Evolutionary conservation across 2,113 vertebrate species (phyloP).

Genomic region (Cyanocitta stelleri): DNA sequence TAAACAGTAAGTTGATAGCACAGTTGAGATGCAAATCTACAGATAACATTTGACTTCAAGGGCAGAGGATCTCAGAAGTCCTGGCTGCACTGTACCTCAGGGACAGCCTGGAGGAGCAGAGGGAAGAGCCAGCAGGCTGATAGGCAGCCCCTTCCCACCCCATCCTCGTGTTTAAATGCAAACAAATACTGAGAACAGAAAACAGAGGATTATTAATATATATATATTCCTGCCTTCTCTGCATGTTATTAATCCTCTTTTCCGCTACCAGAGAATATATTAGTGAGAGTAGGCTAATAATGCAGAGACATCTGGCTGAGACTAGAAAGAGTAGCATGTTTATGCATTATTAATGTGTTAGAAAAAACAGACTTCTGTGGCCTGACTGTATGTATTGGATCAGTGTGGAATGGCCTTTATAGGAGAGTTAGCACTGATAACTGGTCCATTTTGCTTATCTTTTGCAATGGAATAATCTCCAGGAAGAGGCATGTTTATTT

Average conservation of each 20-base stretch:
- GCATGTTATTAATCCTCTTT: slow-evolving; percentile 8
- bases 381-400: not conserved
- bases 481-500: slow-evolving; percentile 10
- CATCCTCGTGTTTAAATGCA: not conserved
- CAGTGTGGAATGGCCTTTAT: not conserved
- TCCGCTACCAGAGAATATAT: not conserved
- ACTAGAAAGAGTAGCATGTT: not conserved
- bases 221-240: not conserved
- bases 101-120: not conserved
- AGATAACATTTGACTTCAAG: slow-evolving; percentile 1
- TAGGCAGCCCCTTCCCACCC: not conserved
- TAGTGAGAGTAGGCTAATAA: not conserved
- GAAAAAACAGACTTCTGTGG: not conserved
- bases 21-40: not conserved
- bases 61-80: not conserved
- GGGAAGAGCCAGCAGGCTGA: not conserved
- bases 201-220: not conserved
- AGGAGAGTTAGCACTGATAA: not conserved
- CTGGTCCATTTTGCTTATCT: slow-evolving; percentile 20
- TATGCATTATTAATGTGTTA: slow-evolving; percentile 46
- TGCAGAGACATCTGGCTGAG: slow-evolving; percentile 45
- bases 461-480: not conserved
- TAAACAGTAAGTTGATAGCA: not conserved
- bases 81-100: not conserved
- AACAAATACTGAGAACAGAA: not conserved